These are phyloP conservation scores for Myathropa florea DNA, from an alignment of 2,888 invertebrate genomes.

Conservation along the genomic window DNA sequence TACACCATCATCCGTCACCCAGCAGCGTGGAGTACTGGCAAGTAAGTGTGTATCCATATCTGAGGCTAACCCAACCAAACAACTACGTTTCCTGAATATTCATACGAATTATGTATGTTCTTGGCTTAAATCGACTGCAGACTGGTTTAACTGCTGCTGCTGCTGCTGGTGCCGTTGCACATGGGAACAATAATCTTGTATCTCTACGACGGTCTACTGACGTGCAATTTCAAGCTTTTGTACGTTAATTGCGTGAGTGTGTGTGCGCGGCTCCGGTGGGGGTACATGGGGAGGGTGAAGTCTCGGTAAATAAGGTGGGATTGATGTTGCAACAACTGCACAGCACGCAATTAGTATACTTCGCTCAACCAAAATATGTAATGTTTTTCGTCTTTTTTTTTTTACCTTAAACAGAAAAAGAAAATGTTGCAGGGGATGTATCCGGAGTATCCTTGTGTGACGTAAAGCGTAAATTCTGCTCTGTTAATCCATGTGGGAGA, in stretches of 20 bases:
- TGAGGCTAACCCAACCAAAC: constrained; percentile 30
- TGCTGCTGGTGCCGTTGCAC: constrained; percentile 33
- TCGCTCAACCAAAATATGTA: background rate
- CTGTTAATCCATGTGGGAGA: constrained; percentile 51
- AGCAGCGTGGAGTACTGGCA: background rate
- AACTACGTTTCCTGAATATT: constrained; percentile 64
- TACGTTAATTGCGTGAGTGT: constrained; percentile 36
- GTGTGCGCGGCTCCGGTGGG: background rate
- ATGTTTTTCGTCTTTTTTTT: background rate
- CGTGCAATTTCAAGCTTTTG: constrained; percentile 26
- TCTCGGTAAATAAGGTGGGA: background rate
- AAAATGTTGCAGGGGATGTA: background rate
- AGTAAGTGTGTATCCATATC: constrained; percentile 5
- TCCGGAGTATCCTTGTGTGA: constrained; percentile 62
- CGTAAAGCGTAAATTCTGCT: constrained; percentile 2
- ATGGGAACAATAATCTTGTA: constrained; percentile 33
- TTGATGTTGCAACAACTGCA: constrained; percentile 48
- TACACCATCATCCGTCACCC: constrained; percentile 12
- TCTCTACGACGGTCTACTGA: background rate
- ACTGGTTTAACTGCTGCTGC: constrained; percentile 23
- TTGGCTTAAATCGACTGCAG: constrained; percentile 54
- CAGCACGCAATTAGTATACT: constrained; percentile 38
- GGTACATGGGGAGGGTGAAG: background rate
- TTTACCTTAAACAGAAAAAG: constrained; percentile 32
- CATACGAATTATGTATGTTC: constrained; percentile 49